Conservation (phyloP, 2,797 vertebrate genomes). For the Zenarchopterus dispar region DNA sequence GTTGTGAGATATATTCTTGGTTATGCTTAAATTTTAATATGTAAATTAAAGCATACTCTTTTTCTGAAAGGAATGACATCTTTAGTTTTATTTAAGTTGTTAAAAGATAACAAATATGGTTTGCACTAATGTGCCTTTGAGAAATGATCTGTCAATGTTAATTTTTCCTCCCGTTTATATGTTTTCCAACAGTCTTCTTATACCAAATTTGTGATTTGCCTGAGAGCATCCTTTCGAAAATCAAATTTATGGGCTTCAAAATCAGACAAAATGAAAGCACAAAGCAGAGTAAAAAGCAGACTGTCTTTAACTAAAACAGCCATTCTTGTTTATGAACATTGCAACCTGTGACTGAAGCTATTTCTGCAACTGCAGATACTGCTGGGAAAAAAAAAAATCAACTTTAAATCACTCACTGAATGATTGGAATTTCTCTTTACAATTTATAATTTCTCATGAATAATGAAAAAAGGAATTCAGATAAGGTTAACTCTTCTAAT, state of each 20-base stretch:
- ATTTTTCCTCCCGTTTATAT: neutral
- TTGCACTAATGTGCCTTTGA: conserved; percentile 8
- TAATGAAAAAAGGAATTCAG: conserved; percentile 46
- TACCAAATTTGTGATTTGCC: conserved; percentile 24
- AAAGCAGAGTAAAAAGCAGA: conserved; percentile 51
- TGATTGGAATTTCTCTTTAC: conserved; percentile 34
- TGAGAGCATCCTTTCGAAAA: conserved; percentile 39
- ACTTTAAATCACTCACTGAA: conserved; percentile 52
- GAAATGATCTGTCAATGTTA: conserved; percentile 18
- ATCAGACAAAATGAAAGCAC: conserved; percentile 60
- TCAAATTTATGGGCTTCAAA: conserved; percentile 46
- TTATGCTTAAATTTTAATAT: neutral
- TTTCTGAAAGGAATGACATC: no score
- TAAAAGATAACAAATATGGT: neutral
- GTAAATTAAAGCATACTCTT: conserved; percentile 28
- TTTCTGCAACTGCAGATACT: conserved; percentile 20
- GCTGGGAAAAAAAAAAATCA: conserved; percentile 39
- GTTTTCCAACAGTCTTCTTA: conserved; percentile 14
- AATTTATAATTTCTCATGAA: conserved; percentile 33
- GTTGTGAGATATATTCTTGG: conserved; percentile 2
- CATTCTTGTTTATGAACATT: conserved; percentile 58
- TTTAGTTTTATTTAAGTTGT: neutral
- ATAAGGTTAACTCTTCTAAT: conserved; percentile 36
- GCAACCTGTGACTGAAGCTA: conserved; percentile 34
- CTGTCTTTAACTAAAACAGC: conserved; percentile 41